A percentile compares a stretch with the other conserved stretches of the same genome.
Evolutionary conservation across 2,888 invertebrate species (phyloP).

Genomic region (Lasioglossum pauxillum): DNA sequence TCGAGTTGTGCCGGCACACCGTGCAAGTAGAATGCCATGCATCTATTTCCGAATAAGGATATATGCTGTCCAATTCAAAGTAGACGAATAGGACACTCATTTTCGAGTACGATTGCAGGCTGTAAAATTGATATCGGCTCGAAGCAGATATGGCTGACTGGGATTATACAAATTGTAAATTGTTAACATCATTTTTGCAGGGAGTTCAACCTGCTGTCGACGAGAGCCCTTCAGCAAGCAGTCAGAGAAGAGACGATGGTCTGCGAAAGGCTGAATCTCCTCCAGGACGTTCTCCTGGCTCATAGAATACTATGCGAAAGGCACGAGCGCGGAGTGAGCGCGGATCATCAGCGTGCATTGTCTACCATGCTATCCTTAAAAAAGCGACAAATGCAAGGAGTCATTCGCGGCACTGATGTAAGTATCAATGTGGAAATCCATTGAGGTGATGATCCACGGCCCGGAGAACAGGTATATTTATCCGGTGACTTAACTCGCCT

Average conservation of each 20-base stretch:
- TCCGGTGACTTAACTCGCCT: conserved; percentile 43
- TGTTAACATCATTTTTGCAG: conserved; percentile 73
- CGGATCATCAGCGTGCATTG: conserved; percentile 87
- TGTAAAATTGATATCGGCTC: too few species aligned
- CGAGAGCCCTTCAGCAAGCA: conserved; percentile 85
- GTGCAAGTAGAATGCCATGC: too few species aligned
- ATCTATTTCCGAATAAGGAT: too few species aligned
- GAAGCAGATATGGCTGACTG: too few species aligned
- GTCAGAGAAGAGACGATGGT: conserved; percentile 86
- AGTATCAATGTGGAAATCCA: conserved; percentile 30
- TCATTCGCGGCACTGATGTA: conserved; percentile 87
- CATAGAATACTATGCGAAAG: conserved; percentile 87
- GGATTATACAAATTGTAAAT: too few species aligned
- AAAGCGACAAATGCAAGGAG: conserved; percentile 88
- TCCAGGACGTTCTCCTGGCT: conserved; percentile 86
- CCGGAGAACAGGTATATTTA: conserved; percentile 38
- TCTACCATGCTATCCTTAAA: conserved; percentile 88
- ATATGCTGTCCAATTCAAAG: too few species aligned
- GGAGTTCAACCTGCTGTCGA: conserved; percentile 85
- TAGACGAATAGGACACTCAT: too few species aligned
- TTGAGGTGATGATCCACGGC: conserved; percentile 30
- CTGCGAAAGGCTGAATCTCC: conserved; percentile 86
- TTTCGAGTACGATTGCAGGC: too few species aligned
- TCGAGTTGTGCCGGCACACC: too few species aligned
- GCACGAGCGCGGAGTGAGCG: conserved; percentile 87